A percentile compares a stretch with the other conserved stretches of the same genome.
phyloP scores from a whole-genome alignment of 2,113 vertebrate genomes.

The Tyrannus savana region DNA sequence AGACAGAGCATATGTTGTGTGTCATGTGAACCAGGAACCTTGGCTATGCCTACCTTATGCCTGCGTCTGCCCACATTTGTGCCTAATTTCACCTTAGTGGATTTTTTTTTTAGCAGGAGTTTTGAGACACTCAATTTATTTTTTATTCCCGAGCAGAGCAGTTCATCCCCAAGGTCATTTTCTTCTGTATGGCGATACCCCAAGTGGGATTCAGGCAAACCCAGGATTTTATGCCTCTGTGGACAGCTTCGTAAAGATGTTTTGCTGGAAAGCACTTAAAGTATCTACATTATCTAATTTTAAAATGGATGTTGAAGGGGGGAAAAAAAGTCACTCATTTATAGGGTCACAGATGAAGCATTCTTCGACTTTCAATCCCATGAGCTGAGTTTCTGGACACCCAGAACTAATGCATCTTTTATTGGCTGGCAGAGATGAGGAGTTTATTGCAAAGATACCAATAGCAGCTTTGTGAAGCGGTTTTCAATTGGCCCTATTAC shows the following conservation, averaged over 20 bases:
- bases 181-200: not conserved
- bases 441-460: slow-evolving; percentile 44
- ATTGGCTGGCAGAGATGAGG: not conserved
- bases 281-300: not conserved
- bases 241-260: not conserved
- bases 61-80: not conserved
- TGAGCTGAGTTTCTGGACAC: not conserved
- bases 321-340: not conserved
- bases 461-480: slow-evolving; percentile 29
- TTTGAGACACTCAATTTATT: not conserved
- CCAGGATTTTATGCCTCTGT: not conserved
- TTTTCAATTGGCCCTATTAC: slow-evolving; percentile 43
- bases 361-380: slow-evolving; percentile 29
- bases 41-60: not conserved
- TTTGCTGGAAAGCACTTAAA: slow-evolving; percentile 27
- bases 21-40: not conserved
- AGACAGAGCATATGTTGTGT: not conserved
- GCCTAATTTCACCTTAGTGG: not conserved
- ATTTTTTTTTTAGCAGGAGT: not conserved
- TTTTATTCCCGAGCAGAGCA: not conserved
- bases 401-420: slow-evolving; percentile 55
- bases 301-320: not conserved
- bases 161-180: not conserved
- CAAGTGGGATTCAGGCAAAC: not conserved
- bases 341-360: slow-evolving; percentile 45